Evolutionary conservation across 1,140 invertebrate species (phyloP), one percentile per base, ranked within the genome.

Genomic region (Cydia splendana): DNA sequence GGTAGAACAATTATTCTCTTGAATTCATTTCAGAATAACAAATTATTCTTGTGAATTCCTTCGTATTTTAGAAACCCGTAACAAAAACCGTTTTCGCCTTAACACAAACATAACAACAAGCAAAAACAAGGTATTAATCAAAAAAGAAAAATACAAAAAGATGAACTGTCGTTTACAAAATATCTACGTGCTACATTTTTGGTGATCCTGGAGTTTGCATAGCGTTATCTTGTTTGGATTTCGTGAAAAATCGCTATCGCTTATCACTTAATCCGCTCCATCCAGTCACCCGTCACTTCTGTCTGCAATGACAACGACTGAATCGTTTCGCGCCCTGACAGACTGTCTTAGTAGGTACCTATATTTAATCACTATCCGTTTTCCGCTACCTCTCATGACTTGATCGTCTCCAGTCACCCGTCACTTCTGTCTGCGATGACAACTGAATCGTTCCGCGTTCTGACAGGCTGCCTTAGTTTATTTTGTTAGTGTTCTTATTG

Each of bases 251-350:
- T 38, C 38, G 38, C 38, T 42, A 42, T 10, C 38, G 0, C 38
- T 42, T 10, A 42, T 20, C 1, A 3, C 67, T 53, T 53, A 4
- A 82, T 76, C 30, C 30, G 13, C 73, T n/a, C n/a, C 75, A 65
- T 24, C 24, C 24, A 24, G 71, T n/a, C 80, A 86, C 81, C 67
- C 67, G 34, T 85, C 82, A 85, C 48, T 81, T 76, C 81, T 81
- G 85, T 91, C 89, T 34, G 77, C 84, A 83, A 85, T 89, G 86
- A 88, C 85, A 88, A 80, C 82, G 85, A 88, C 85, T 87, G 83
- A 84, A 87, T 84, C 83, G 85, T 87, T 83, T 85, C 83, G 81
- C 80, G 77, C 77, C 76, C 77, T 82, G 83, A 81, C 79, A 74
- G 53, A 62, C 51, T 77, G 80, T 85, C 86, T 88, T 84, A 85